phyloP scores from a whole-genome alignment of 2,888 invertebrate genomes.

The Serripes groenlandicus region DNA sequence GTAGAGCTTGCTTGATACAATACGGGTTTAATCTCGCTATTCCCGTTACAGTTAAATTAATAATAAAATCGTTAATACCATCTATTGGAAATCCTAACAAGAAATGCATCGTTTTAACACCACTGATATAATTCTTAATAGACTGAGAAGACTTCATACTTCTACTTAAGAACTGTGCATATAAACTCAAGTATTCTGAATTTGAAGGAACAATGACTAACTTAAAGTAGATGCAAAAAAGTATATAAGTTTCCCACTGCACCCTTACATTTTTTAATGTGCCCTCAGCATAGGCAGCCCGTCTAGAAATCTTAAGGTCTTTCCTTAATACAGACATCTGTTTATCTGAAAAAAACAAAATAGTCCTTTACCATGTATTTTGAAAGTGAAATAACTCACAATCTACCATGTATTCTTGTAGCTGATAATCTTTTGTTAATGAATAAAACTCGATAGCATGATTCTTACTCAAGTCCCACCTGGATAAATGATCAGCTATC shows the following conservation, averaged over 20 bases:
- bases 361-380: neutral
- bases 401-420: neutral
- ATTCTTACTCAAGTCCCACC: neutral
- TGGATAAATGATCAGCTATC: neutral
- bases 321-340: neutral
- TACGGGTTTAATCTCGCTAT: neutral
- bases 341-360: neutral
- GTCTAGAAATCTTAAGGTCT: neutral
- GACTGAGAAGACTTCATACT: neutral
- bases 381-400: no score
- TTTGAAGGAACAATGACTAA: neutral
- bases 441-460: no score
- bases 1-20: neutral
- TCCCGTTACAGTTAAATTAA: neutral
- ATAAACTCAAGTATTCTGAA: neutral
- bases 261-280: neutral
- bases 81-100: neutral
- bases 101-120: neutral
- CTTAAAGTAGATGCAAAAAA: neutral
- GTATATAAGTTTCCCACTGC: neutral
- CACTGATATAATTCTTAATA: neutral
- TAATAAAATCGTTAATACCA: neutral
- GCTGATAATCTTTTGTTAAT: neutral
- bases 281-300: no score
- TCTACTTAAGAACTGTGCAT: neutral